phyloP scores from a whole-genome alignment of 2,797 vertebrate species.

The Cossypha heuglini region DNA sequence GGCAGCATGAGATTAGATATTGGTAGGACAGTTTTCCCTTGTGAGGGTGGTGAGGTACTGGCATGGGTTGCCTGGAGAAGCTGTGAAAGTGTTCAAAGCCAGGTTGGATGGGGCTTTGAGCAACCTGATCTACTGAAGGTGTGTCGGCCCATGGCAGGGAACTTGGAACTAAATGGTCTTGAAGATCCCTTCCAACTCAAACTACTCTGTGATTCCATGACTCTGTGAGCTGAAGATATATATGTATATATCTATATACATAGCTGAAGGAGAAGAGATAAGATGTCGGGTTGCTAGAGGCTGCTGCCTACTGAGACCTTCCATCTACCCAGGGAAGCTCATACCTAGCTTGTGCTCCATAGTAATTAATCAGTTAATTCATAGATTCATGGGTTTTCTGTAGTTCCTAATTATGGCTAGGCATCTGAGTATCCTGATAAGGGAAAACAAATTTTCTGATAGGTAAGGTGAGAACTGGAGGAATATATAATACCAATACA shows the following conservation, averaged over 20 bases:
- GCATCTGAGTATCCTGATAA: neutral
- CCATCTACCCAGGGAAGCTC: neutral
- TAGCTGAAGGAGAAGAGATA: neutral
- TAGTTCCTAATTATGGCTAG: neutral
- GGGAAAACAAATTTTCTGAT: neutral
- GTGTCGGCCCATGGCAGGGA: neutral
- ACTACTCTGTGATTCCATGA: neutral
- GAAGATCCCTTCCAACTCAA: neutral
- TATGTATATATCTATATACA: neutral
- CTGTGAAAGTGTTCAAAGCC: neutral
- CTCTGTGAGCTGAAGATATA: neutral
- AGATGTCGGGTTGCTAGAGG: neutral
- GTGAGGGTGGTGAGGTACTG: too few relatives aligned
- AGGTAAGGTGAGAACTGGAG: neutral
- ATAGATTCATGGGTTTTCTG: neutral
- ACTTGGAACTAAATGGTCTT: neutral
- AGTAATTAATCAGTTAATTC: neutral
- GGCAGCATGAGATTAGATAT: neutral
- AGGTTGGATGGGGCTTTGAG: neutral
- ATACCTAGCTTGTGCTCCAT: neutral
- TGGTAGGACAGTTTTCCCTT: neutral
- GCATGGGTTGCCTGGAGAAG: neutral
- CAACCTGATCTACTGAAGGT: neutral
- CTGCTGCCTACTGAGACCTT: neutral
- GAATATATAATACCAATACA: neutral